A percentile compares a stretch with the other conserved stretches of the same genome.
phyloP scores from a whole-genome alignment of 2,113 vertebrate species.

The Rhodinocichla rosea region DNA sequence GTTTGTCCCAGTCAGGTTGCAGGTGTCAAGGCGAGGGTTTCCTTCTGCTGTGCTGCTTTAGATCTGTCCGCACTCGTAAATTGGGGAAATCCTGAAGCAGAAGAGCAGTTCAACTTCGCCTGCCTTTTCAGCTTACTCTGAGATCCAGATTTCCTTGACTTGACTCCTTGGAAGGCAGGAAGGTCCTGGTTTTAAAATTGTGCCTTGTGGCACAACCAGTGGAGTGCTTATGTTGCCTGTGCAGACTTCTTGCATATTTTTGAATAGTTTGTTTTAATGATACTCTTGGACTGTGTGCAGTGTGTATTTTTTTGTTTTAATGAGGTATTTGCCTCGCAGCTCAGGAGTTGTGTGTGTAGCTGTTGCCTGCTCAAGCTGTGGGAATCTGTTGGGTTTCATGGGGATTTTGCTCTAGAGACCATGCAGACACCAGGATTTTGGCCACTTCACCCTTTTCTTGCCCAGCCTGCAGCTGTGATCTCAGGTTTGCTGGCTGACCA shows the following conservation, averaged over 20 bases:
- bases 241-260: background rate
- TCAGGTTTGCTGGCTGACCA: accelerated
- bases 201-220: background rate
- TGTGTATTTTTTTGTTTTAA: background rate
- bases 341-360: background rate
- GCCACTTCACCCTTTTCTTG: accelerated
- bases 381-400: background rate
- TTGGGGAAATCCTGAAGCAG: background rate
- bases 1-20: accelerated
- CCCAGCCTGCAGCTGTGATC: background rate
- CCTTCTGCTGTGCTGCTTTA: background rate
- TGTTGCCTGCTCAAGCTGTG: background rate
- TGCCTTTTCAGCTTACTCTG: background rate
- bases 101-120: background rate
- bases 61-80: accelerated
- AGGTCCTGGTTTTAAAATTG: background rate
- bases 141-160: background rate
- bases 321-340: accelerated
- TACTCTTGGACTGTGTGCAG: background rate
- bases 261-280: background rate
- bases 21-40: background rate
- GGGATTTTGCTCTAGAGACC: background rate
- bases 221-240: background rate
- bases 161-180: background rate
- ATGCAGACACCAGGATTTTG: background rate